A percentile compares a stretch with the other conserved stretches of the same genome.
Evolutionary conservation across 2,888 invertebrate genomes (phyloP).

Genomic region (Archips crataeganus): DNA sequence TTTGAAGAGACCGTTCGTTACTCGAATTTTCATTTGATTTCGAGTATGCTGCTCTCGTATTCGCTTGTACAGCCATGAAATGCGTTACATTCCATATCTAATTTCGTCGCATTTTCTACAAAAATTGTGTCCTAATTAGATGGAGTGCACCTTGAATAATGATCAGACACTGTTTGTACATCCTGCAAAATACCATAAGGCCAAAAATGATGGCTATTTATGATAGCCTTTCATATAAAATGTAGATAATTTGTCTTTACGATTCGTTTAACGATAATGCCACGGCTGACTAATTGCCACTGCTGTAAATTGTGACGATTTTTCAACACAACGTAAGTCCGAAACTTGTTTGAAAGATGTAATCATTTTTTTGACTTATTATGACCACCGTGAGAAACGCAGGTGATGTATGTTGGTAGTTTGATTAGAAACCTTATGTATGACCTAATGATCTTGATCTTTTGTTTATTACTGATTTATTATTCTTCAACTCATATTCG

Average conservation of each 20-base stretch:
- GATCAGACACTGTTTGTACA: no score
- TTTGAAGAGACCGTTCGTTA: no score
- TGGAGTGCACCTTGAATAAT: no score
- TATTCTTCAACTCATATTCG: background rate
- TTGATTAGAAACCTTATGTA: conserved; percentile 9
- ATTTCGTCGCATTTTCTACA: no score
- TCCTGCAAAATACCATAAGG: no score
- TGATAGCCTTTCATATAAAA: background rate
- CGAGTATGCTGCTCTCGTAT: no score
- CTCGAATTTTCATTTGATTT: no score
- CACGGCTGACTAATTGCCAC: background rate
- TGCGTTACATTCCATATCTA: no score
- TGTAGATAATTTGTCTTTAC: background rate
- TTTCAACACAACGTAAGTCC: background rate
- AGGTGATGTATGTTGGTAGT: background rate
- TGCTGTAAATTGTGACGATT: background rate
- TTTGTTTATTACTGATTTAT: conserved; percentile 4
- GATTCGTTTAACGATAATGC: background rate
- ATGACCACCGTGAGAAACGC: background rate
- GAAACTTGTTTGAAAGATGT: background rate
- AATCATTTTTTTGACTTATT: conserved; percentile 5
- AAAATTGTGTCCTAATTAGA: no score
- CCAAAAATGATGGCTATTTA: no score
- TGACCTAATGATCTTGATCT: conserved; percentile 8
- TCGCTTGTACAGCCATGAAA: no score